Base-by-base conservation (phyloP, 2,113 vertebrate genomes). In the Cygnus atratus region DNA sequence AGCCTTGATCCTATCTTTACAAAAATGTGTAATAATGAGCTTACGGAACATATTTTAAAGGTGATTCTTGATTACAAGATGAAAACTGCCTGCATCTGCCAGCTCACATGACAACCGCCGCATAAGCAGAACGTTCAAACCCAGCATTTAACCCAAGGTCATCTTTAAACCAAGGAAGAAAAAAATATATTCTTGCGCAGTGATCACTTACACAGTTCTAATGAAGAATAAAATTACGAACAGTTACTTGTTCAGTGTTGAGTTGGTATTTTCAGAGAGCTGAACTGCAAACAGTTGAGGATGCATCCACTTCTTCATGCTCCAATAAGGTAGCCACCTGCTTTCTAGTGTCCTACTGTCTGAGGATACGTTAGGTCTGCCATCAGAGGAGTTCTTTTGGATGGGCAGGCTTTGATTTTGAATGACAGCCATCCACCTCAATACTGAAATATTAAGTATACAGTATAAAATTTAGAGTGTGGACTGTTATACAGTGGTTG, bases 1-100 rank as follows among this genome's bases (percentile, higher is more conserved):
- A 92, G 52, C 59, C 55, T 93, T 88, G 79, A 95, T 90, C 37
- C 50, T 93, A 55, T 84, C 92, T 93, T 96, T 59, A 80, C 37
- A 83, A 93, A 74, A 76, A 84, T 37, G 35, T 35, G 92, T 80
- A 88, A 85, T 86, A 93, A 90, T 2, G 2, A 90, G 86, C 12
- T 37, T 54, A 31, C 90, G 46, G 92, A 83, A 88, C 85, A 93
- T 37, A 79, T 79, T 85, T 50, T 83, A 66, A 90, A 90, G 63
- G 75, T 33, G 24, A 68, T 44, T 73, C 44, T 92, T 80, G 44
- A 92, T 83, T 41, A 80, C 37, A 71, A 84, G 61, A 84, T 22
- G 50, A 90, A 88, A 93, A 92, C 83, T 62, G 44, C 20, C 55
- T 81, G 10, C 39, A 84, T 62, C 24, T 2, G 52, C 52, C 55